Percentiles rank a stretch among this genome's conserved stretches.
phyloP scores from a whole-genome alignment of 2,888 invertebrate species.

The Odontomyia ornata region DNA sequence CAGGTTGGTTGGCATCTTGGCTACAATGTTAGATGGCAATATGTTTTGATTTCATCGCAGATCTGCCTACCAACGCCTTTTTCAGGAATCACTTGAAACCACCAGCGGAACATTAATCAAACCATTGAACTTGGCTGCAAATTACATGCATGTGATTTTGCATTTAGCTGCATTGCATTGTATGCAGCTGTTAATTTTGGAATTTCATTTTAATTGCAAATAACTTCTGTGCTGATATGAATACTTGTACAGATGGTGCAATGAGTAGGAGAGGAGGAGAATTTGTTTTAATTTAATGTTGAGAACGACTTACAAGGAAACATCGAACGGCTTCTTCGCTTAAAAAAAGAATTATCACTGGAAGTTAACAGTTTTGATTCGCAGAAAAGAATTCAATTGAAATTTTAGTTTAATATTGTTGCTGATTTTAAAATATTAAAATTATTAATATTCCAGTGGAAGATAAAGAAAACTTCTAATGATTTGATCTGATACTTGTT shows the following conservation, averaged over 20 bases:
- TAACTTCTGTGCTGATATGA: background rate
- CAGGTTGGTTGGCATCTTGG: background rate
- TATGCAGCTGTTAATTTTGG: slow-evolving; percentile 23
- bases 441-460: no score
- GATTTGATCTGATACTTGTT: no score
- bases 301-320: no score
- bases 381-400: no score
- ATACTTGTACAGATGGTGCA: background rate
- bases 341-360: no score
- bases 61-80: slow-evolving; percentile 25
- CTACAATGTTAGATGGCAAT: background rate
- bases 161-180: slow-evolving; percentile 10
- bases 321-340: no score
- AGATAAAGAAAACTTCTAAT: no score
- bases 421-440: no score
- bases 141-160: slow-evolving; percentile 13
- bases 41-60: slow-evolving; percentile 21
- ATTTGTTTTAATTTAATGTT: no score
- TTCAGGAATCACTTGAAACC: slow-evolving; percentile 24
- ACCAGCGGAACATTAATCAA: slow-evolving; percentile 17
- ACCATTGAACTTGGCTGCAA: slow-evolving; percentile 30
- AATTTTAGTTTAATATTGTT: no score
- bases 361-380: no score
- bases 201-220: slow-evolving; percentile 28
- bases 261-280: background rate